These are phyloP conservation scores for Agonopterix alstromeriana DNA, from an alignment of 2,888 invertebrate species.

Conservation along the genomic window DNA sequence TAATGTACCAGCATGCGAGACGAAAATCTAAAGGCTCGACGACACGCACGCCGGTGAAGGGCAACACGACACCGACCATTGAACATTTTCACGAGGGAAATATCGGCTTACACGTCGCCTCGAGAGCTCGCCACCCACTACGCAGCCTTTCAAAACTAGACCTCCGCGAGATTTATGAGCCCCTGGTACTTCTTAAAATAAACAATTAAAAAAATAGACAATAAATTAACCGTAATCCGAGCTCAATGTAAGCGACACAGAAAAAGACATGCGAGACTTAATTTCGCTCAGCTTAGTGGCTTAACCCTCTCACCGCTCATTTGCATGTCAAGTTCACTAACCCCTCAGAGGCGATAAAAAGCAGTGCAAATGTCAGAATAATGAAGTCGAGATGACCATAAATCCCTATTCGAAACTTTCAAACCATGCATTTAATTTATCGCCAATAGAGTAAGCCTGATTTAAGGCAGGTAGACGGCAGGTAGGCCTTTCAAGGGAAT, in stretches of 20 bases:
- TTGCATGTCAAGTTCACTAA: slow-evolving; percentile 29
- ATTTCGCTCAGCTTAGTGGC: slow-evolving; percentile 3
- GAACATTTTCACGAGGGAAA: slow-evolving; percentile 70
- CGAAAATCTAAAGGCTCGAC: slow-evolving; percentile 69
- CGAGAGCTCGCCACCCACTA: slow-evolving; percentile 62
- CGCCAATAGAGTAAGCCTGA: slow-evolving; percentile 50
- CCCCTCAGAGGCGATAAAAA: slow-evolving; percentile 24
- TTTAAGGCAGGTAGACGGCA: slow-evolving; percentile 59
- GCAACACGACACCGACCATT: slow-evolving; percentile 69
- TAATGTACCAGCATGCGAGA: slow-evolving; percentile 72
- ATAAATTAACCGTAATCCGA: slow-evolving; percentile 9
- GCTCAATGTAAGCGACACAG: slow-evolving; percentile 2
- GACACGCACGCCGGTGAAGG: slow-evolving; percentile 28
- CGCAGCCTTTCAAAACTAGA: slow-evolving; percentile 35
- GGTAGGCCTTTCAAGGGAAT: slow-evolving; percentile 61
- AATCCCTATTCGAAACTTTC: slow-evolving; percentile 32
- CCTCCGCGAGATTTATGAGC: slow-evolving; percentile 27
- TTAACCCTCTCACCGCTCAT: slow-evolving; percentile 17
- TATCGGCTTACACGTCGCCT: slow-evolving; percentile 60
- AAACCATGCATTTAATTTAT: slow-evolving; percentile 61
- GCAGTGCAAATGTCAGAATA: slow-evolving; percentile 48
- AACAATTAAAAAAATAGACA: slow-evolving; percentile 4
- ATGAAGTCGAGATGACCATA: slow-evolving; percentile 49
- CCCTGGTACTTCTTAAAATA: slow-evolving; percentile 26
- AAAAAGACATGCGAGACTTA: slow-evolving; percentile 13